These are phyloP conservation scores for Rhynchophorus ferrugineus DNA, from an alignment of 1,140 invertebrate genomes.

Conservation along the genomic window DNA sequence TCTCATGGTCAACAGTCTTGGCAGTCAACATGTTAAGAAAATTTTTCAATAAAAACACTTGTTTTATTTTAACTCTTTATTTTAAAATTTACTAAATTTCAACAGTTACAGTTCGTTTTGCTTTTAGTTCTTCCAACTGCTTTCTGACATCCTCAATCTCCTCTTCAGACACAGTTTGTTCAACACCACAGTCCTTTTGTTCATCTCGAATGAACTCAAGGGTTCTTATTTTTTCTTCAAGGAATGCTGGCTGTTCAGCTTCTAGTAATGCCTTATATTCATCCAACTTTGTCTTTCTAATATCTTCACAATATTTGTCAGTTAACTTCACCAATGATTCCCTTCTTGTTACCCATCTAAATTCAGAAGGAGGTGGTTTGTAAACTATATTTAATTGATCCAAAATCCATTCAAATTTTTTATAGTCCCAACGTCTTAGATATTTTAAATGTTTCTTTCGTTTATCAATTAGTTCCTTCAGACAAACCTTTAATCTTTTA, in stretches of 20 bases:
- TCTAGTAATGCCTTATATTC: slow-evolving; percentile 51
- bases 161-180: slow-evolving; percentile 54
- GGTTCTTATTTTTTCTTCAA: slow-evolving; percentile 51
- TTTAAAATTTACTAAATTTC: no score
- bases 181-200: slow-evolving; percentile 56
- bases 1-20: no score
- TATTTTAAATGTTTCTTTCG: slow-evolving; percentile 63
- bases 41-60: no score
- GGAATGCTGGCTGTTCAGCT: slow-evolving; percentile 59
- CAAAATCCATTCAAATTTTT: slow-evolving; percentile 78
- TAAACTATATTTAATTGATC: slow-evolving; percentile 72
- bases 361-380: slow-evolving; percentile 55
- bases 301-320: slow-evolving; percentile 56
- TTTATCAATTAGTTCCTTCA: slow-evolving; percentile 68
- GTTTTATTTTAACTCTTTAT: no score
- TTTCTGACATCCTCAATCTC: slow-evolving; percentile 54
- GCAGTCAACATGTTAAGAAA: no score
- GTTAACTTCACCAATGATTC: slow-evolving; percentile 58
- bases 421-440: slow-evolving; percentile 68
- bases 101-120: slow-evolving; percentile 24
- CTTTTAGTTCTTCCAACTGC: slow-evolving; percentile 44
- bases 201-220: slow-evolving; percentile 63
- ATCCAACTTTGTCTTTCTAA: slow-evolving; percentile 54
- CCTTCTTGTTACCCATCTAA: slow-evolving; percentile 55
- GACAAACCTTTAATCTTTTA: slow-evolving; percentile 44